Evolutionary conservation across 1,140 invertebrate species (phyloP), one percentile per base, ranked within the genome.

Genomic region (Drosophila equinoxialis): DNA sequence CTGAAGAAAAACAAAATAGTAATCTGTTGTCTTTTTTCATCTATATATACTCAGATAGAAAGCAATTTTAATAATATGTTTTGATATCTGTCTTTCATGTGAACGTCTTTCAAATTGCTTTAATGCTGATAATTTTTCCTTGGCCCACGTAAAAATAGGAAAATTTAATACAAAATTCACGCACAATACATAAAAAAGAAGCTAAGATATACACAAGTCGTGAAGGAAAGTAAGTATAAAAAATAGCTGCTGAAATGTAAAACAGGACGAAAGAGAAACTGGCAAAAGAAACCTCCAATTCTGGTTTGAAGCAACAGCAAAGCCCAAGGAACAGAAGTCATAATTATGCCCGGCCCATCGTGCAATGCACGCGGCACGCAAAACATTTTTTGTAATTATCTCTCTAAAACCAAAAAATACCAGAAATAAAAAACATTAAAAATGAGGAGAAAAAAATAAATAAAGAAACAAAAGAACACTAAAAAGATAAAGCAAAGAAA

Each of bases 381-480:
- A 77, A 86, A 77, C 83, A 86, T 86, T 86, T 86, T 87, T 86
- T 81, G 83, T 79, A 86, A 86, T 86, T 86, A 86, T 86, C 83
- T 86, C 73, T 83, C 77, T 77, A 77, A 83, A 83, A 87, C 76
- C 74, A 48, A 65, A 74, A 71, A 66, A 26, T 17, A 58, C 60
- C 66, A 77, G 71, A 72, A 70, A 62, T 59, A 76, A 59, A 48
- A 71, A 77, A 61, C 58, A 76, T 67, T 69, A 63, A 77, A 70
- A 68, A 58, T 45, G 68, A 55, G 20, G 35, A 42, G 35, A 0
- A 33, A 26, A 60, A 54, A 35, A 1, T 0, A 4, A 6, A 14
- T 0, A 4, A 6, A 14, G 17, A 41, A 39, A 41, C 1, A 7
- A 23, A n/a, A 17, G 17, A 77, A 60, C 60, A 78, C 71, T 71